Percentiles rank a stretch among this genome's conserved stretches.
Evolutionary conservation across 2,797 vertebrate species (phyloP).

Genomic region (Novumbra hubbsi): DNA sequence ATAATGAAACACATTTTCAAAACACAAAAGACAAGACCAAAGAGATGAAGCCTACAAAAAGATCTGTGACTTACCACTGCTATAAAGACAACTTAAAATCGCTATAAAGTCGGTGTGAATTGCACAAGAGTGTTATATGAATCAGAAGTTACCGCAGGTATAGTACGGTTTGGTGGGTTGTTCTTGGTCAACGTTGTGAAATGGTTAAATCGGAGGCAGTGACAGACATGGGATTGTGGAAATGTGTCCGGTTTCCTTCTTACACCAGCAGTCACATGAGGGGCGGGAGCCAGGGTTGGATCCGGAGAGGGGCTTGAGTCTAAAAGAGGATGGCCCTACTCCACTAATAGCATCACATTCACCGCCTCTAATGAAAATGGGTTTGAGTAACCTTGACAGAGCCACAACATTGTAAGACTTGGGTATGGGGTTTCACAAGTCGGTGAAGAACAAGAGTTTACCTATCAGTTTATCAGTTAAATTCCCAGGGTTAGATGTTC

Average conservation of each 20-base stretch:
- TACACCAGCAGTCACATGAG: conserved; percentile 51
- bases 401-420: too few relatives aligned
- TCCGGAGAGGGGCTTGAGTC: neutral
- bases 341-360: conserved; percentile 50
- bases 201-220: conserved; percentile 14
- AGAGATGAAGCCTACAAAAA: neutral
- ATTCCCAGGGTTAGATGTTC: neutral
- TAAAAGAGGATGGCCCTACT: conserved; percentile 41
- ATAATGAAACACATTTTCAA: neutral
- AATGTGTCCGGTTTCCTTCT: neutral
- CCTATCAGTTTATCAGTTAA: conserved; percentile 7
- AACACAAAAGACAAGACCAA: neutral
- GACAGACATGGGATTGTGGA: conserved; percentile 13
- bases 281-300: conserved; percentile 20
- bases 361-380: conserved; percentile 17
- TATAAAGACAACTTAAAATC: neutral
- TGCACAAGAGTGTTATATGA: too few relatives aligned
- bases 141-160: too few relatives aligned
- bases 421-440: too few relatives aligned
- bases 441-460: too few relatives aligned
- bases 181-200: conserved; percentile 29
- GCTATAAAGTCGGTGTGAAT: neutral
- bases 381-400: conserved; percentile 45
- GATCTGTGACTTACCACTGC: conserved; percentile 4
- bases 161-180: conserved; percentile 37